Evolutionary conservation across 2,113 vertebrate genomes (phyloP), one percentile per base, ranked within the genome.

Genomic region (Ictalurus punctatus): DNA sequence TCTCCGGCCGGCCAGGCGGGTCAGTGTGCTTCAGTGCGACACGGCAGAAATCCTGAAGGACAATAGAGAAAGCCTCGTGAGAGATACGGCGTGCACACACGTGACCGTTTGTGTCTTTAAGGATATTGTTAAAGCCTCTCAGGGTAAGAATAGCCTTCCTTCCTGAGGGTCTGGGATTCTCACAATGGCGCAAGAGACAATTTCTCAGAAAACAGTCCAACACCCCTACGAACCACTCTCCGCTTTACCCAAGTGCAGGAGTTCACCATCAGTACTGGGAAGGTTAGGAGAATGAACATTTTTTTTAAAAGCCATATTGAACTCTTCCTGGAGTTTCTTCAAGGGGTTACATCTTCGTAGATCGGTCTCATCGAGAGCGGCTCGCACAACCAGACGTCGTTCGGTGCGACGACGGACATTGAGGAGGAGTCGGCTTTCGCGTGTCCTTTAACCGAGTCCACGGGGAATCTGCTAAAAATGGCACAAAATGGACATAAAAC

Each of bases 131-230:
- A 73, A 76, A 92, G 88, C 81, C 78, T 83, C 89, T 89, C 58
- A 76, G 90, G 58, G 83, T 91, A 93, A 95, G 94, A 95, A 95
- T 94, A 87, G 91, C 30, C 89, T 94, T 94, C 94, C 94, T 95
- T 94, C 95, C 95, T 95, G 92, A 30, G 86, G 63, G 78, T 91
- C 90, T 91, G 80, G 90, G 91, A 89, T 58, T 59, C 19, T 67
- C 65, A 89, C 83, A 76, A 86, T 25, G 25, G 54, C 67, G 79
- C 21, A 76, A 37, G 52, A 71, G 86, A 87, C 52, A 34, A 48
- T 37, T 40, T 65, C 59, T 25, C 9, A 83, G 58, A 65, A 83
- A 65, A 27, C 52, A 63, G 27, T 44, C 16, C 27, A 58, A 17
- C 21, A 58, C 30, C 69, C 17, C 17, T 2, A 23, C 8, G 34